Evolutionary conservation across 2,797 vertebrate genomes (phyloP).

Genomic region (Paedocypris micromegethes): DNA sequence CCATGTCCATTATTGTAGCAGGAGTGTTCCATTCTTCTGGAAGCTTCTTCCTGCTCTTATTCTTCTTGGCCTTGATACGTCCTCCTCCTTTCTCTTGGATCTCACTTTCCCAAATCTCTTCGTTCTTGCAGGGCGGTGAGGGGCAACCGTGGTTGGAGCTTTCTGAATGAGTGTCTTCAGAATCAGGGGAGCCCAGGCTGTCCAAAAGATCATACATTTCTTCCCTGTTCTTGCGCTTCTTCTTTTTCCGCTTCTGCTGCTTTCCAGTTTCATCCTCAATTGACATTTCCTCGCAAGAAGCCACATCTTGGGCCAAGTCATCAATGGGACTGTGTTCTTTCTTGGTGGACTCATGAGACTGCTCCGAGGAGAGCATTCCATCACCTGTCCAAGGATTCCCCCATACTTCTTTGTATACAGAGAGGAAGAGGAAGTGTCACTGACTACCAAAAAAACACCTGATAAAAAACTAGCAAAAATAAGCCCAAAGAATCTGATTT

Average conservation of each 20-base stretch:
- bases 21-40: constrained; percentile 69
- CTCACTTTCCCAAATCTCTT: constrained; percentile 69
- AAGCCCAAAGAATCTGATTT: constrained; percentile 10
- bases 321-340: constrained; percentile 66
- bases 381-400: constrained; percentile 59
- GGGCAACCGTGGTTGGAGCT: constrained; percentile 40
- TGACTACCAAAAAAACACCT: constrained; percentile 44
- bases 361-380: constrained; percentile 42
- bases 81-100: constrained; percentile 68
- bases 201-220: constrained; percentile 64
- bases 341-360: constrained; percentile 61
- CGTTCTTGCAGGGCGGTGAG: constrained; percentile 47
- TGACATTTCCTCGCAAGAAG: constrained; percentile 52
- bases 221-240: constrained; percentile 70
- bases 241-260: constrained; percentile 70
- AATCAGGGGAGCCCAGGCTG: constrained; percentile 52
- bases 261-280: constrained; percentile 57
- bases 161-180: constrained; percentile 53
- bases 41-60: constrained; percentile 67
- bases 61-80: constrained; percentile 68
- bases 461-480: constrained; percentile 34
- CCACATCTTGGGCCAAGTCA: constrained; percentile 52
- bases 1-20: constrained; percentile 35
- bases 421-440: constrained; percentile 56
- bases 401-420: constrained; percentile 59